Conservation (phyloP, 1,140 invertebrate species). For the Galendromus occidentalis region DNA sequence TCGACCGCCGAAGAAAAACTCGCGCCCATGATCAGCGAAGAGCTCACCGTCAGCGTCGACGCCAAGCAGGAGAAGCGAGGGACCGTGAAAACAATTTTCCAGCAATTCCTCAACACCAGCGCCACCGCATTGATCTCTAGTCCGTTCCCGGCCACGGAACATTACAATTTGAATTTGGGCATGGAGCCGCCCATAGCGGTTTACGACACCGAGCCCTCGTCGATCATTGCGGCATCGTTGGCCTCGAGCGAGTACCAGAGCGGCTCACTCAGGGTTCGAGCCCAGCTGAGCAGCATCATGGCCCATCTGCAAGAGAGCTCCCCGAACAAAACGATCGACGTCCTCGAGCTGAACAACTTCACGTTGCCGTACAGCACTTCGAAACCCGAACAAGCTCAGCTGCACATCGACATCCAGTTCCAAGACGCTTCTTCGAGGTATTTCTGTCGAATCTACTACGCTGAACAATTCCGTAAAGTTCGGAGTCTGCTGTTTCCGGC, state of each 20-base stretch:
- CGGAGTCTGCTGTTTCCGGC: constrained; percentile 39
- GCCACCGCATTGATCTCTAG: constrained; percentile 32
- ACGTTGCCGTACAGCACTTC: neutral
- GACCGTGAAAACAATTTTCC: constrained; percentile 46
- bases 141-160: constrained; percentile 41
- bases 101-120: constrained; percentile 39
- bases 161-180: constrained; percentile 31
- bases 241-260: constrained; percentile 48
- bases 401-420: constrained; percentile 54
- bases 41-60: neutral
- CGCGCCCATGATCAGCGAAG: neutral
- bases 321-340: constrained; percentile 27
- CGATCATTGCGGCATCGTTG: constrained; percentile 66
- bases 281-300: neutral
- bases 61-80: constrained; percentile 19
- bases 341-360: constrained; percentile 10
- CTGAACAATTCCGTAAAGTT: constrained; percentile 58
- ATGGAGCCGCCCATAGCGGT: constrained; percentile 45
- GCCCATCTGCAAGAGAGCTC: constrained; percentile 10
- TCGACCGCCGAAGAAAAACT: neutral
- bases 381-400: constrained; percentile 3
- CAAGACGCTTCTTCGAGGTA: constrained; percentile 50
- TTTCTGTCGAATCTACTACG: constrained; percentile 62
- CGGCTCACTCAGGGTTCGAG: neutral
- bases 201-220: constrained; percentile 64